phyloP scores from a whole-genome alignment of 2,888 invertebrate genomes.

The Cylindroiulus punctatus region DNA sequence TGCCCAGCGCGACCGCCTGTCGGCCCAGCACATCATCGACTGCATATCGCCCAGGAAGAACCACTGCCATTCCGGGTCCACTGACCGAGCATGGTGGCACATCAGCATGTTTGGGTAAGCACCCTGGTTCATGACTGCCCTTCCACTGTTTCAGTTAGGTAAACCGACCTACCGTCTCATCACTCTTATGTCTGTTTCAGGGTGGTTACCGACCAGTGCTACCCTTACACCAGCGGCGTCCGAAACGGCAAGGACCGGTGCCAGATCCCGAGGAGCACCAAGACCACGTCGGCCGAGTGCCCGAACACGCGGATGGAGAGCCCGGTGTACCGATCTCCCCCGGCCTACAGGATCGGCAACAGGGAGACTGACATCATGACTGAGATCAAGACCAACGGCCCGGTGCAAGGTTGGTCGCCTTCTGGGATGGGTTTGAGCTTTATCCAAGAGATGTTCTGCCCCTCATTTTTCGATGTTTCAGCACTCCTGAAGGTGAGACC shows the following conservation, averaged over 20 bases:
- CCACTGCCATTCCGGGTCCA: constrained; percentile 87
- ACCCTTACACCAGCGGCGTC: constrained; percentile 75
- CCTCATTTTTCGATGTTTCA: constrained; percentile 54
- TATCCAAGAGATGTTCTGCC: no score
- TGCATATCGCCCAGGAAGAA: constrained; percentile 82
- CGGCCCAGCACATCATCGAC: constrained; percentile 86
- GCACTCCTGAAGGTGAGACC: constrained; percentile 76
- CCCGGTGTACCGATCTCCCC: constrained; percentile 66
- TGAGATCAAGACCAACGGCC: constrained; percentile 89
- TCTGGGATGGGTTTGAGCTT: no score
- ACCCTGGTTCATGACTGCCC: background rate
- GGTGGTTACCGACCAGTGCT: constrained; percentile 85
- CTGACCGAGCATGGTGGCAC: constrained; percentile 93
- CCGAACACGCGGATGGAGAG: constrained; percentile 63
- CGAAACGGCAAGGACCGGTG: constrained; percentile 74
- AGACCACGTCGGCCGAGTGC: constrained; percentile 61
- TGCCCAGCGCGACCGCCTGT: constrained; percentile 75
- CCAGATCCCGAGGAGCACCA: constrained; percentile 69
- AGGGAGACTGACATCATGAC: constrained; percentile 83
- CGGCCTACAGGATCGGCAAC: constrained; percentile 66
- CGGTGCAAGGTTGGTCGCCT: constrained; percentile 80
- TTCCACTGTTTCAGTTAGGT: no score
- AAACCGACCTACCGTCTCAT: background rate
- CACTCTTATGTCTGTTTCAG: constrained; percentile 68
- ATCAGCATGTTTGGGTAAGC: constrained; percentile 75